Base-by-base conservation (phyloP, 2,797 vertebrate genomes). In the Otolemur crassicaudatus region DNA sequence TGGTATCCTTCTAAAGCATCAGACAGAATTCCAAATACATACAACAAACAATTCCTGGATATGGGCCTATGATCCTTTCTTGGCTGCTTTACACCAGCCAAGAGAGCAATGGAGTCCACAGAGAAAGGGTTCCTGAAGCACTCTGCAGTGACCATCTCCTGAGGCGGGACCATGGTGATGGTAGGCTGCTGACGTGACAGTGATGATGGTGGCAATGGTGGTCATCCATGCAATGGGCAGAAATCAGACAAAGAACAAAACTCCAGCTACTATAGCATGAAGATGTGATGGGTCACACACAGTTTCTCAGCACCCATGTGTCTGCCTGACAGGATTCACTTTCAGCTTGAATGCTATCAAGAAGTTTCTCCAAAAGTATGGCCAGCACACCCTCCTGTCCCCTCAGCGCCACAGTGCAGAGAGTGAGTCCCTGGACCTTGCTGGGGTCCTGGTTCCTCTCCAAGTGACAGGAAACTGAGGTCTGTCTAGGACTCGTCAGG, bases 101-200 rank as follows among this genome's bases (percentile, higher is more conserved):
- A 4, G 19, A 29, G 19, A 37, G n/a, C 7, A 17, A 0, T 1
- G 34, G 49, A 60, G 49, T 2, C 60, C 1, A 0, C 0, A 2
- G 37, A 2, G 22, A 19, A 20, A 27, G 37, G 37, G 20, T 17
- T 2, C 49, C 17, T 8, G 34, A 6, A 22, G 67, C 65, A 16
- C 0, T 2, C 49, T 49, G 13, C 13, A 49, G 49, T 13, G 49
- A 49, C 13, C 49, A 49, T 49, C 49, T 49, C 49, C 49, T 49
- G 49, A 49, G 49, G 49, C 13, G 14, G 49, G 13, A 49, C 49
- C 49, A 20, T 56, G 56, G 56, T 56, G 11, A 27, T 5, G 13
- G 61, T 29, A 27, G 25, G 61, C 12, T 63, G 61, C 11, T 63
- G 17, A 22, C 37, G 0, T 40, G 61, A 2, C 23, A 25, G 0